Evolutionary conservation across 2,888 invertebrate species (phyloP).

Genomic region (Epinotia bilunana): DNA sequence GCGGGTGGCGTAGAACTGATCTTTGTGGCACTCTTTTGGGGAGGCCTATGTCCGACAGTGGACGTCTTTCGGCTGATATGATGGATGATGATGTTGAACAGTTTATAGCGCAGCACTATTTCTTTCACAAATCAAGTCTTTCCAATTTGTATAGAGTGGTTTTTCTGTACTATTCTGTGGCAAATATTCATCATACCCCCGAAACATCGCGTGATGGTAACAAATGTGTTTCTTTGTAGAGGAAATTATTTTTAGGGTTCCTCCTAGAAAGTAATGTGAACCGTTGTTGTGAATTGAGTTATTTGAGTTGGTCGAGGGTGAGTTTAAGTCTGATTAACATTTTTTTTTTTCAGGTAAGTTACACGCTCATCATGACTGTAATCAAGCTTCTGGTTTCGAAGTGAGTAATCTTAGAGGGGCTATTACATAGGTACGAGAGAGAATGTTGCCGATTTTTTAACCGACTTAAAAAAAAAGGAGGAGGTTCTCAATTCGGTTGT

Average conservation of each 20-base stretch:
- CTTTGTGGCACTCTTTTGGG: too few relatives aligned
- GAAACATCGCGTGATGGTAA: slow-evolving; percentile 41
- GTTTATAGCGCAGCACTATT: too few relatives aligned
- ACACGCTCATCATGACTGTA: background rate
- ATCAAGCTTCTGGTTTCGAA: background rate
- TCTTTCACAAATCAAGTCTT: background rate
- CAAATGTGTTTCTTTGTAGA: slow-evolving; percentile 45
- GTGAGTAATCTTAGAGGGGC: background rate
- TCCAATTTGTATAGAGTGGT: background rate
- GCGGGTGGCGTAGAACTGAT: too few relatives aligned
- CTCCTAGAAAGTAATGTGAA: slow-evolving; percentile 20
- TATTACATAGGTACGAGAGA: too few relatives aligned
- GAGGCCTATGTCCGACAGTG: too few relatives aligned
- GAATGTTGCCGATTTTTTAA: too few relatives aligned
- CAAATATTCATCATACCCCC: slow-evolving; percentile 27
- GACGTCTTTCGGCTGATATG: too few relatives aligned
- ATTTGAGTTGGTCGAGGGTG: slow-evolving; percentile 12
- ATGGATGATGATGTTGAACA: too few relatives aligned
- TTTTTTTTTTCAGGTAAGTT: slow-evolving; percentile 51
- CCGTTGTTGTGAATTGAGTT: slow-evolving; percentile 10
- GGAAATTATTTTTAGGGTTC: slow-evolving; percentile 38
- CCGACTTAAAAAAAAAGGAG: too few relatives aligned
- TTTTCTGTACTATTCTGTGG: slow-evolving; percentile 9
- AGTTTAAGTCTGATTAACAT: slow-evolving; percentile 30
- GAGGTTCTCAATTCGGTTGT: too few relatives aligned